Evolutionary conservation across 2,113 vertebrate species (phyloP).

Genomic region (Falco punctatus): DNA sequence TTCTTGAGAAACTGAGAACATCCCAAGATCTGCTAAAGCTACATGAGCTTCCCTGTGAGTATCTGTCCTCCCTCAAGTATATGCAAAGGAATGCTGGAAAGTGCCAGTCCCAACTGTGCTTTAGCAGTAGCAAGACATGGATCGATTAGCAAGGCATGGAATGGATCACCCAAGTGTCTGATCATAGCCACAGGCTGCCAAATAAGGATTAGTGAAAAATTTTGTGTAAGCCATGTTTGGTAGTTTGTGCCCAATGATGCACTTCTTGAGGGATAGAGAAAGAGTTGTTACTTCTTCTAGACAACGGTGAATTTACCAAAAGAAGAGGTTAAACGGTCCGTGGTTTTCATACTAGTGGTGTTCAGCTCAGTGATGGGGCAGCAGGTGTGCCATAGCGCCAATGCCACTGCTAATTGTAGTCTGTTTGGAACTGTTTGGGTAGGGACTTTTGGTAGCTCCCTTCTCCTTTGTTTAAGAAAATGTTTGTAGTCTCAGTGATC

Average conservation of each 20-base stretch:
- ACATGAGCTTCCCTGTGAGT: neutral
- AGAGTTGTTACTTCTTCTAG: neutral
- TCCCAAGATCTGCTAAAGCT: neutral
- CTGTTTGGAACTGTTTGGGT: neutral
- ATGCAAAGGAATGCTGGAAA: no score
- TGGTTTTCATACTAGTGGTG: rapidly evolving
- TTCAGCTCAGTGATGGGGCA: neutral
- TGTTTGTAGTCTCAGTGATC: neutral
- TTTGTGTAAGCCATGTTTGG: neutral
- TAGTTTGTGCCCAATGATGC: neutral
- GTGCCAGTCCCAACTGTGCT: neutral
- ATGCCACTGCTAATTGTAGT: rapidly evolving
- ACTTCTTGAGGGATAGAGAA: neutral
- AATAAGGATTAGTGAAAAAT: neutral
- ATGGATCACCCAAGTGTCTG: neutral
- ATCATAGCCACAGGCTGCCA: neutral
- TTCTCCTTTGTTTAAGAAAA: neutral
- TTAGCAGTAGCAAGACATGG: rapidly evolving
- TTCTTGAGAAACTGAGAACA: neutral
- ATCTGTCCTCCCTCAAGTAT: neutral
- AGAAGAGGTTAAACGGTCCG: neutral
- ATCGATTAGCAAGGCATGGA: neutral
- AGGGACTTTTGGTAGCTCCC: neutral
- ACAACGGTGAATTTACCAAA: neutral
- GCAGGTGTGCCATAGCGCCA: rapidly evolving